Base-by-base conservation (phyloP, 2,888 invertebrate species). In the Archips xylosteana region DNA sequence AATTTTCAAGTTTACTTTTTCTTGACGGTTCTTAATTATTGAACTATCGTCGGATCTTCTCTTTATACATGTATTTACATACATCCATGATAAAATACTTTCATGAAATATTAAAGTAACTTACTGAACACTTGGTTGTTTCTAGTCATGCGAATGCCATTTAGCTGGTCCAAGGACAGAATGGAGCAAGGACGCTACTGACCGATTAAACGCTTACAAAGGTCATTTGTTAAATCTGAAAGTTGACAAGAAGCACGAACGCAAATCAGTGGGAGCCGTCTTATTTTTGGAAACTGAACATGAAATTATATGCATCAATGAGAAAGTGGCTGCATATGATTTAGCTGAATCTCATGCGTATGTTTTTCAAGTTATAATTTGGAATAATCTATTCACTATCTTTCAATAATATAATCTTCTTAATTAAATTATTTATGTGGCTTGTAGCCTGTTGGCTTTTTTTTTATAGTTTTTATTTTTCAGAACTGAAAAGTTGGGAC, bases 261-360 rank as follows among this genome's bases (percentile, higher is more conserved):
- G 65, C 23, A 60, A 69, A 42, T 49, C 63, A 8, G 45, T 74
- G 15, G 74, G 74, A 23, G 64, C 59, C 10, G 49, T 61, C 10
- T 64, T 74, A 23, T 64, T 64, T 9, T 49, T 59, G 42, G 15
- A 45, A 13, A 5, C 13, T 49, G 51, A 36, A n/a, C 32, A 61
- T 2, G 39, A 32, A 49, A 12, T 3, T 12, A 15, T 45, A 36
- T 70, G 74, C 36, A 54, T 74, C 51, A 74, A 74, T 42, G 36
- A 65, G 10, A 60, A 74, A 45, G 12, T 74, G 60, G 13, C 64
- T 34, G 51, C 34, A 10, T 42, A 15, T n/a, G 34, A 42, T 0
- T 34, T 65, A 36, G 64, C 60, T 9, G 49, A 60, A 10, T 12
- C 60, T 4, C 51, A 49, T 23, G 65, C 45, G 74, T 74, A 45